Evolutionary conservation across 2,888 invertebrate species (phyloP), one percentile per base, ranked within the genome.

Genomic region (Tachina lurida): DNA sequence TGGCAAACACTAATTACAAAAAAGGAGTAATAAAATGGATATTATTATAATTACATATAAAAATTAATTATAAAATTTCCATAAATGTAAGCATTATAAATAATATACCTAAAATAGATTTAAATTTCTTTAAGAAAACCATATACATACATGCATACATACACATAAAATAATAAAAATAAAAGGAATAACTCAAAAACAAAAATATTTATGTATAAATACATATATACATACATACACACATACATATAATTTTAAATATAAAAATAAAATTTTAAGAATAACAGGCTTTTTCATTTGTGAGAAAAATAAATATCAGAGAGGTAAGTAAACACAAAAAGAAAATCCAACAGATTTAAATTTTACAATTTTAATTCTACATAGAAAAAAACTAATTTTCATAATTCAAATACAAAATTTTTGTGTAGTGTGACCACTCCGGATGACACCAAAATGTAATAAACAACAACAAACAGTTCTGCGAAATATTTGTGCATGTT

Each of bases 41-140:
- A 81, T 62, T 62, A 49, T 41, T 43, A 75, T 52, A 54, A 71
- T 71, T 2, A 22, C 22, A 22, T 47, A 71, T 41, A 22, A 45
- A n/a, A 13, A 70, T 22, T 19, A 58, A 73, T 52, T 45, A 83
- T 60, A 63, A 62, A 70, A 58, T 41, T 74, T 70, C 39, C 52
- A 78, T 82, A 70, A 49, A 63, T 56, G n/a, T 76, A 82, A 82
- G 70, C 63, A 65, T 71, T 65, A 31, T 22, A 82, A 70, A 81
- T 60, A 56, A 82, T 49, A 68, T 75, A n/a, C n/a, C n/a, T n/a
- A 68, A 45, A 49, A 65, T 84, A 84, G 79, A 80, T 49, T 79
- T 39, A 73, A 63, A 43, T 82, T 82, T 82, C 78, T 82, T 71
- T 82, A 85, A 85, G 85, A 85, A 85, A 58, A 43, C 4, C 67